phyloP scores from a whole-genome alignment of 2,888 invertebrate species.

The Lepidochrysops patricia region DNA sequence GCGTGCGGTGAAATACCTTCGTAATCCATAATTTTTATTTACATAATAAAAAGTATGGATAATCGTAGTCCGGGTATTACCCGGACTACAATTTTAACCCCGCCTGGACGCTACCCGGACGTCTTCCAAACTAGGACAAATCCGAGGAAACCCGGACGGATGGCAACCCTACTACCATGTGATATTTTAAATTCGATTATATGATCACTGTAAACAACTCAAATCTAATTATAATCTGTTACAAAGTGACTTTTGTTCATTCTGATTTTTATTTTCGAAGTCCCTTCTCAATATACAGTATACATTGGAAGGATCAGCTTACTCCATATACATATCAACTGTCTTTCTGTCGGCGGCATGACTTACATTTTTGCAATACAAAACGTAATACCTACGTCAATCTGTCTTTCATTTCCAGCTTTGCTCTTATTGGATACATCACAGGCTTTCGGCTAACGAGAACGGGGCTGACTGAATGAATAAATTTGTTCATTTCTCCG shows the following conservation, averaged over 20 bases:
- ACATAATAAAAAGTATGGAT: too few relatives aligned
- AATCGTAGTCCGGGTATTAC: too few relatives aligned
- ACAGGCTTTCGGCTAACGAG: constrained; percentile 1
- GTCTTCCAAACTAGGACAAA: too few relatives aligned
- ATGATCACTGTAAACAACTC: not conserved
- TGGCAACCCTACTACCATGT: too few relatives aligned
- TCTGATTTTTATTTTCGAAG: not conserved
- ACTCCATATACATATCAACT: not conserved
- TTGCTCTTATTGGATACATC: constrained; percentile 5
- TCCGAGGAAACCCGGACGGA: too few relatives aligned
- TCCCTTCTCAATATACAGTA: not conserved
- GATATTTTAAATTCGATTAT: too few relatives aligned
- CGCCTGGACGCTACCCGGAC: too few relatives aligned
- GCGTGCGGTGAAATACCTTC: too few relatives aligned
- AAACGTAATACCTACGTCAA: not conserved
- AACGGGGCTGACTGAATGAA: not conserved
- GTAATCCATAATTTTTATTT: too few relatives aligned
- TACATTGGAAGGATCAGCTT: constrained; percentile 2
- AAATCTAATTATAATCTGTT: not conserved
- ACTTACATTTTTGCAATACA: not conserved
- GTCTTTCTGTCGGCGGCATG: not conserved
- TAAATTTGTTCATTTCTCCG: not conserved
- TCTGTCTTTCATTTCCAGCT: constrained; percentile 1
- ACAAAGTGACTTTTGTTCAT: not conserved
- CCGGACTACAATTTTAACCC: too few relatives aligned